phyloP scores from a whole-genome alignment of 92 coral and sea anemone genomes.

The Zoanthus solanderi region DNA sequence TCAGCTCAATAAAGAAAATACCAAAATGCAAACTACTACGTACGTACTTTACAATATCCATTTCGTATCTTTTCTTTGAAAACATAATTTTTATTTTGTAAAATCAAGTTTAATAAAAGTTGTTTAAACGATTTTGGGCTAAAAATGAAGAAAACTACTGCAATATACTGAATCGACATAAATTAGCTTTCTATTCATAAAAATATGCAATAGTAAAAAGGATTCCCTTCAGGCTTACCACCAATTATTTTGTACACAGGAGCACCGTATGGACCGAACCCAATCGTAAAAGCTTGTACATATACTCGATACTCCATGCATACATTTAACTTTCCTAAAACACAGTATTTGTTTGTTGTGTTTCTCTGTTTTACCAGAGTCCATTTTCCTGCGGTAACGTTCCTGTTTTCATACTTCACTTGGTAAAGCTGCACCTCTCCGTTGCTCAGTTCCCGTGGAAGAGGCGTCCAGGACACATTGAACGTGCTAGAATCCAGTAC shows the following conservation, averaged over 20 bases:
- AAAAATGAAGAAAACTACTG: no score
- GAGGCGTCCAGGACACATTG: slow-evolving; percentile 52
- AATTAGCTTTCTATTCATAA: no score
- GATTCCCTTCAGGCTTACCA: slow-evolving; percentile 29
- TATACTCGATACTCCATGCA: slow-evolving; percentile 57
- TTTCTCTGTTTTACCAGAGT: neutral
- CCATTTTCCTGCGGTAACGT: neutral
- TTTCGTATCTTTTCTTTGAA: no score
- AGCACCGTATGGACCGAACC: slow-evolving; percentile 62
- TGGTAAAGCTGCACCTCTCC: slow-evolving; percentile 48
- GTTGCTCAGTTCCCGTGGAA: slow-evolving; percentile 44
- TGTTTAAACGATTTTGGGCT: no score
- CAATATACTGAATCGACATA: no score
- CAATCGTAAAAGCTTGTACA: slow-evolving; percentile 68
- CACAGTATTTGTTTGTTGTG: slow-evolving; percentile 2
- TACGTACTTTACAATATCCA: no score
- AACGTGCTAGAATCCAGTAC: slow-evolving; percentile 13
- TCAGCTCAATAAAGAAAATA: slow-evolving; percentile 33
- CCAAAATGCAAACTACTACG: no score
- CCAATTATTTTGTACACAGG: slow-evolving; percentile 16
- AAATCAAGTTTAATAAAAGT: no score
- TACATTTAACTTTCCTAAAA: slow-evolving; percentile 30
- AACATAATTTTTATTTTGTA: no score
- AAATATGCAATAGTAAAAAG: neutral
- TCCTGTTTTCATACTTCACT: slow-evolving; percentile 15